Evolutionary conservation across 2,888 invertebrate species (phyloP).

Genomic region (Synanthedon formicaeformis): DNA sequence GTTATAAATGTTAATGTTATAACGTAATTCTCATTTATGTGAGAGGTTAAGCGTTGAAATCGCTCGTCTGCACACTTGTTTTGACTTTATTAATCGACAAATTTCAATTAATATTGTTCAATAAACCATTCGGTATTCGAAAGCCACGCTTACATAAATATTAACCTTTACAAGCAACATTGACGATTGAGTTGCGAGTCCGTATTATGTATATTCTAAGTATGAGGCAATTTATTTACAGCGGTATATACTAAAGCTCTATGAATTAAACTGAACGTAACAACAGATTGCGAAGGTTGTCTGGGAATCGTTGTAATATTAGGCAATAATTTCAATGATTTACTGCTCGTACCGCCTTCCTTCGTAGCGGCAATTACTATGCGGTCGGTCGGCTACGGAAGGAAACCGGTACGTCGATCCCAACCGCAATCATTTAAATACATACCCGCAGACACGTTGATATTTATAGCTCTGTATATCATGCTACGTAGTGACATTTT

Average conservation of each 20-base stretch:
- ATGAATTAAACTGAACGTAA: constrained; percentile 44
- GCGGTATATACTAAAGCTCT: constrained; percentile 36
- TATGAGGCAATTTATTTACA: constrained; percentile 36
- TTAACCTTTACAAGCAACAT: too few species aligned
- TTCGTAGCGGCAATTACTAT: constrained; percentile 54
- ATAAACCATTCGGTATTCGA: too few species aligned
- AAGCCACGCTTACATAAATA: too few species aligned
- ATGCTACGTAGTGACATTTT: constrained; percentile 53
- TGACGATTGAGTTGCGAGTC: too few species aligned
- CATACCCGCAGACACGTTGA: constrained; percentile 46
- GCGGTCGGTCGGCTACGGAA: constrained; percentile 56
- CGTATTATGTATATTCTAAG: constrained; percentile 14
- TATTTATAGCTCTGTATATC: constrained; percentile 59
- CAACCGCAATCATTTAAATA: constrained; percentile 64
- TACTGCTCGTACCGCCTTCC: constrained; percentile 47
- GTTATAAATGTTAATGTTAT: too few species aligned
- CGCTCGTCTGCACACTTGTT: too few species aligned
- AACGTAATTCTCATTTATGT: too few species aligned
- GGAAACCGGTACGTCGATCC: constrained; percentile 63
- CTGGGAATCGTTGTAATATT: constrained; percentile 50
- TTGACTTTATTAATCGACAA: too few species aligned
- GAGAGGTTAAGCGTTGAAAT: too few species aligned
- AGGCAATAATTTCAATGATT: constrained; percentile 68
- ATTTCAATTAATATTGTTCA: too few species aligned
- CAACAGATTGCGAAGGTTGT: constrained; percentile 49